Percentiles rank a stretch among this genome's conserved stretches.
phyloP scores from a whole-genome alignment of 1,140 invertebrate genomes.

The Euura lappo region DNA sequence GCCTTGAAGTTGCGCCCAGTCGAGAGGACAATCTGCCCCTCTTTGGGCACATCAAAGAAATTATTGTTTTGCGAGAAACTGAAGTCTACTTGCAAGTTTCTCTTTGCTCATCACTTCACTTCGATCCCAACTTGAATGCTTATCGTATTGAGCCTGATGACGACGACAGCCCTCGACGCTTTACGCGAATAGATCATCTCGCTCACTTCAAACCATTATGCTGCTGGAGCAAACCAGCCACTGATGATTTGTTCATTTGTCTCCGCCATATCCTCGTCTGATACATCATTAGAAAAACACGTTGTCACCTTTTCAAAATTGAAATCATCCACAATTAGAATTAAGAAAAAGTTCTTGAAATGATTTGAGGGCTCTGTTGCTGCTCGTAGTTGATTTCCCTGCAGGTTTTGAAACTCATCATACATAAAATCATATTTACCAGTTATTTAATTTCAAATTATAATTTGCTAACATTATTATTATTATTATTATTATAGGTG shows the following conservation, averaged over 20 bases:
- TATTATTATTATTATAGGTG: slow-evolving; percentile 16
- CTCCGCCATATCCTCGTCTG: slow-evolving; percentile 19
- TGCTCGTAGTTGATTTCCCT: too few relatives aligned
- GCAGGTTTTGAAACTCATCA: not conserved
- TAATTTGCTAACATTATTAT: slow-evolving; percentile 3
- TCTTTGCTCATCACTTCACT: slow-evolving; percentile 8
- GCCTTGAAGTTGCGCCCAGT: slow-evolving; percentile 10
- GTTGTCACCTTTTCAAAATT: not conserved
- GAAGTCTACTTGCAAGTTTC: slow-evolving; percentile 16
- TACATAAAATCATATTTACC: not conserved
- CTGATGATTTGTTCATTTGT: slow-evolving; percentile 17
- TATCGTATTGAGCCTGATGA: slow-evolving; percentile 19
- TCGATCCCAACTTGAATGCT: slow-evolving; percentile 24
- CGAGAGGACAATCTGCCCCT: slow-evolving; percentile 21
- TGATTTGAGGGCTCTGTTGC: not conserved
- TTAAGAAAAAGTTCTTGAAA: not conserved
- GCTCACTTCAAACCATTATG: slow-evolving; percentile 22
- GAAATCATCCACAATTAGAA: not conserved
- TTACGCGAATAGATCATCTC: not conserved
- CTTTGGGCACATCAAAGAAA: slow-evolving; percentile 26
- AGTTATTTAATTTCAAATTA: not conserved
- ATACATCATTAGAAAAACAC: not conserved
- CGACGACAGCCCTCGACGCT: not conserved
- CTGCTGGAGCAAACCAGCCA: slow-evolving; percentile 15
- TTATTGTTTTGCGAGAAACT: slow-evolving; percentile 18